Conservation (phyloP, 1,140 invertebrate species). For the Drosophila nasuta region DNA sequence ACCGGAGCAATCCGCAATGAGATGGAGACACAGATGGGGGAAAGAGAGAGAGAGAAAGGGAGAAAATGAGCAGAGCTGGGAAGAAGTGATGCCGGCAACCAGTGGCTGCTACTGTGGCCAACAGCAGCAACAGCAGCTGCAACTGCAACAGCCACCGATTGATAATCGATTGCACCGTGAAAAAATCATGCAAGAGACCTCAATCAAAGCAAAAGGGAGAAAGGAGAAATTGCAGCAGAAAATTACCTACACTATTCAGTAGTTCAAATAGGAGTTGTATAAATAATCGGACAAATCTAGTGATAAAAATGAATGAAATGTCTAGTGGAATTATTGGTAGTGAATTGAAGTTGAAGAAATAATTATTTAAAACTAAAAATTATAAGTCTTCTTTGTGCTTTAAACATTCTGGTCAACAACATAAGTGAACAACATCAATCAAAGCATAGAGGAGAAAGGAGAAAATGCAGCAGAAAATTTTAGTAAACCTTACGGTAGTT, state of each 20-base stretch:
- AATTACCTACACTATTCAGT: background rate
- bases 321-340: too few species aligned
- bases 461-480: too few species aligned
- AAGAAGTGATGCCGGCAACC: background rate
- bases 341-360: too few species aligned
- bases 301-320: too few species aligned
- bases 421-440: too few species aligned
- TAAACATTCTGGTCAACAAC: too few species aligned
- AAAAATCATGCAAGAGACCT: background rate
- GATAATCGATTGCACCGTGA: constrained; percentile 4
- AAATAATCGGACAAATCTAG: too few species aligned
- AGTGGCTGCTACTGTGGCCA: constrained; percentile 30
- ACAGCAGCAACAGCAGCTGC: constrained; percentile 16
- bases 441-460: too few species aligned
- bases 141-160: constrained; percentile 2
- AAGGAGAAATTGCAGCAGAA: background rate
- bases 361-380: too few species aligned
- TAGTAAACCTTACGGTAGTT: too few species aligned
- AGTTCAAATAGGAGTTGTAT: background rate
- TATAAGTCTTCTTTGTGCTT: too few species aligned
- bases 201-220: background rate
- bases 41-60: background rate
- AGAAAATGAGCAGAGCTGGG: background rate
- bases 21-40: background rate
- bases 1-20: constrained; percentile 10